Evolutionary conservation across 2,888 invertebrate genomes (phyloP), one percentile per base, ranked within the genome.

Genomic region (Julus scanicus): DNA sequence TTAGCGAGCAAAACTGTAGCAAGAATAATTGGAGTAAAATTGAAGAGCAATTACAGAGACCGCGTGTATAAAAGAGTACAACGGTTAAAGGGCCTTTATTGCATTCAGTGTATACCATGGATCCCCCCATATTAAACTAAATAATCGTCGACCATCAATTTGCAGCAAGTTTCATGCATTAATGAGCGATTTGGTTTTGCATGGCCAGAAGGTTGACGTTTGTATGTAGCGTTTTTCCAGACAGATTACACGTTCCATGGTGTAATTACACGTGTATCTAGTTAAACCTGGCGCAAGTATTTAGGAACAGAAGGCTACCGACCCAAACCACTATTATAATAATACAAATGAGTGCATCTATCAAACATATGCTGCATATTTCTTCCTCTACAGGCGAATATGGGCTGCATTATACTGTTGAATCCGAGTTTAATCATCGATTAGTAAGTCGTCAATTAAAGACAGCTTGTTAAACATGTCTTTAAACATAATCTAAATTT

Each of bases 231-330:
- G 48, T 49, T 86, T 53, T 86, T 53, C 29, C 37, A 49, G 53
- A 86, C 48, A 86, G 53, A 86, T 86, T 86, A 86, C 49, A 86
- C 48, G 86, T 86, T 86, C 48, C 48, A 48, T 86, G 49, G 86
- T 86, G 86, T 86, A 86, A 86, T 86, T 86, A 86, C 86, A 86
- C 49, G 48, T 86, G 86, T 48, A 48, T 20, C 49, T 86, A 53
- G 48, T 86, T 86, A 86, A 37, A 4, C 63, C 63, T 63, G 63
- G 39, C 83, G 11, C 29, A 48, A 15, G n/a, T 37, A 40, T 44
- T 40, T 84, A 84, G 44, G 84, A 84, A 84, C 84, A 84, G 84
- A 84, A 84, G 84, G 84, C 84, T 84, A 84, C 39, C 84, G 84
- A 84, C 84, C 44, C 39, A n/a, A 29, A 37, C 84, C n/a, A 40